Conservation (phyloP, 2,888 invertebrate species). For the Strigamia transsilvanica region DNA sequence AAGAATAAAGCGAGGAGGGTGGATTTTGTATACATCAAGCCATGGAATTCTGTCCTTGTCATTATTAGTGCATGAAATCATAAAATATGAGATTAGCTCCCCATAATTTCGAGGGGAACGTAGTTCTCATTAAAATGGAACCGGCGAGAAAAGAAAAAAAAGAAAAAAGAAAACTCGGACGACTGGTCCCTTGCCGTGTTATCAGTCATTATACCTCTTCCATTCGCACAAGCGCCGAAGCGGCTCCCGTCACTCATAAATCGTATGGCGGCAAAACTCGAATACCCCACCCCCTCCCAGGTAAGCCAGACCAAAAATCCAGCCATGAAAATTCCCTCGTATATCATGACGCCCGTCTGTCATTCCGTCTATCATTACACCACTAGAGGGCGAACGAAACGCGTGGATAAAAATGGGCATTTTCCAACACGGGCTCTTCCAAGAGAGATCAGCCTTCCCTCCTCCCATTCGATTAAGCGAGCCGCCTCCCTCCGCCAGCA, state of each 20-base stretch:
- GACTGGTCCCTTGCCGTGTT: conserved; percentile 43
- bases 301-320: conserved; percentile 10
- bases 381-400: not conserved
- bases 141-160: conserved; percentile 9
- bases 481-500: not conserved
- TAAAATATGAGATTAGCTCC: conserved; percentile 53
- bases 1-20: not conserved
- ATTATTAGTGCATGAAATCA: conserved; percentile 53
- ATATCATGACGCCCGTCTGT: conserved; percentile 52
- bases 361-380: conserved; percentile 53
- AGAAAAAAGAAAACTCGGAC: not conserved
- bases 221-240: conserved; percentile 24
- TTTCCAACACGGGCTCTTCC: conserved; percentile 12
- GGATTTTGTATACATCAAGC: conserved; percentile 35
- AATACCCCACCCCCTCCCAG: conserved; percentile 19
- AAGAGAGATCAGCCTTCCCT: not conserved
- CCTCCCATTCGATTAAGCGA: not conserved
- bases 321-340: conserved; percentile 39
- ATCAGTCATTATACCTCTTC: conserved; percentile 53
- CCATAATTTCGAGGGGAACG: conserved; percentile 51
- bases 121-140: conserved; percentile 53
- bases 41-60: conserved; percentile 51
- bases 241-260: conserved; percentile 51
- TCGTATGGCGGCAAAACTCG: conserved; percentile 37
- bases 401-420: not conserved